Evolutionary conservation across 1,140 invertebrate species (phyloP).

Genomic region (Xylocopa sonorina): DNA sequence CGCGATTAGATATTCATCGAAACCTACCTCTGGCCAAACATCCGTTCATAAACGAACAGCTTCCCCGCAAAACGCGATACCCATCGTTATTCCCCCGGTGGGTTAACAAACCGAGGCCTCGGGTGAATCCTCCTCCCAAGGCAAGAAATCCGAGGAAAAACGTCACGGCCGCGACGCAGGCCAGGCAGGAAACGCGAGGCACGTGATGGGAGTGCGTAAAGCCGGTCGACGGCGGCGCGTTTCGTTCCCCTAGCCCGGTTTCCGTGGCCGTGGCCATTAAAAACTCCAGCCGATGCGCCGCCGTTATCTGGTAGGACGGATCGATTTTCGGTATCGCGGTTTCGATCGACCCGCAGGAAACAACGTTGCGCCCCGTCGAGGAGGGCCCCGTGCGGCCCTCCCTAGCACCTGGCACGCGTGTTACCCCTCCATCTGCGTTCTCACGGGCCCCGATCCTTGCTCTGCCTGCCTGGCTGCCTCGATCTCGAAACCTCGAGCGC

Average conservation of each 20-base stretch:
- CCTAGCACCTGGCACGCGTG: slow-evolving; percentile 69
- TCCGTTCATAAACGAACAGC: not conserved
- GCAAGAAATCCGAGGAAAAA: slow-evolving; percentile 11
- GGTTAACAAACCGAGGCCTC: not conserved
- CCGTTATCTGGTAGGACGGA: slow-evolving; percentile 45
- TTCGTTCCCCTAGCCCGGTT: slow-evolving; percentile 13
- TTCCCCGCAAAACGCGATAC: not conserved
- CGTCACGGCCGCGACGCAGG: not conserved
- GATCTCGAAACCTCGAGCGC: not conserved
- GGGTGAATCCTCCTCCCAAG: not conserved
- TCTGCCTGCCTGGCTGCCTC: slow-evolving; percentile 46
- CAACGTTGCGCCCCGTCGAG: slow-evolving; percentile 35
- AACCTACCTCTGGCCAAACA: not conserved
- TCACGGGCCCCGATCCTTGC: slow-evolving; percentile 37
- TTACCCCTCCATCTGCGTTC: slow-evolving; percentile 57
- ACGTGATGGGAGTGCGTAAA: slow-evolving; percentile 60
- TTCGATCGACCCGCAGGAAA: slow-evolving; percentile 51
- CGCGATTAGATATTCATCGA: accelerated
- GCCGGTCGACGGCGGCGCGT: not conserved
- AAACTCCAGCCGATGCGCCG: slow-evolving; percentile 45
- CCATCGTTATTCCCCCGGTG: not conserved
- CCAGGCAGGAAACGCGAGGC: slow-evolving; percentile 50
- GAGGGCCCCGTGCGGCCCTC: not conserved
- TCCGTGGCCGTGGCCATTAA: slow-evolving; percentile 49
- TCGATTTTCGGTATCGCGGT: slow-evolving; percentile 57